Evolutionary conservation across 2,113 vertebrate genomes (phyloP), one percentile per base, ranked within the genome.

Genomic region (Cyprinus carpio): DNA sequence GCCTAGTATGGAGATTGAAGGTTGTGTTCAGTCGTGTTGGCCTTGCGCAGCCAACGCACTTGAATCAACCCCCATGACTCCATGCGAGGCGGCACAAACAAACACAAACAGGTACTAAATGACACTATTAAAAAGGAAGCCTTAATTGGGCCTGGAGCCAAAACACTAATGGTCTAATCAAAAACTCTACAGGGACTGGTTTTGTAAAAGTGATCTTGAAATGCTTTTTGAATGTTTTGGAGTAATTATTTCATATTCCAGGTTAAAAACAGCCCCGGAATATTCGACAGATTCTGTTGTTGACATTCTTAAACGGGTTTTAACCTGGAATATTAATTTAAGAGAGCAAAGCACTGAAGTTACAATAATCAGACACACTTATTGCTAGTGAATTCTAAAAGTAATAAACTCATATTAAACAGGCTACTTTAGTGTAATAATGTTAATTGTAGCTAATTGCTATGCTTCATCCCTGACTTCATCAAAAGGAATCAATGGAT

Each of bases 31-130:
- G 6, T 13, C 64, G 65, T 84, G 74, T 77, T 2, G 20, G 25
- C 40, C 6, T 43, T 84, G 5, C 37, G 40, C 27, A 27, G 75
- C 74, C 84, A 81, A 49, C 64, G 71, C 83, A 86, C n/a, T 85
- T n/a, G 81, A 78, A 87, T 79, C 58, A 82, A 84, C 10, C 80
- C 74, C 74, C 78, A n/a, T 71, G 56, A 65, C 29, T 85, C 82
- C 87, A 88, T 87, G 62, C 79, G 81, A 87, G 87, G 85, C 78
- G 29, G n/a, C 76, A 82, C 86, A 25, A 60, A 87, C 85, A 90
- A 54, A 90, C 87, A 82, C 84, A 88, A 83, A 85, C 81, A 91
- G 86, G 84, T 37, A 67, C 12, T 31, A 43, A 87, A 85, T 27
- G 75, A 88, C 84, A 83, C n/a, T 37, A 79, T 4, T 18, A 60